Conservation (phyloP, 2,797 vertebrate genomes). For the Zonotrichia albicollis region DNA sequence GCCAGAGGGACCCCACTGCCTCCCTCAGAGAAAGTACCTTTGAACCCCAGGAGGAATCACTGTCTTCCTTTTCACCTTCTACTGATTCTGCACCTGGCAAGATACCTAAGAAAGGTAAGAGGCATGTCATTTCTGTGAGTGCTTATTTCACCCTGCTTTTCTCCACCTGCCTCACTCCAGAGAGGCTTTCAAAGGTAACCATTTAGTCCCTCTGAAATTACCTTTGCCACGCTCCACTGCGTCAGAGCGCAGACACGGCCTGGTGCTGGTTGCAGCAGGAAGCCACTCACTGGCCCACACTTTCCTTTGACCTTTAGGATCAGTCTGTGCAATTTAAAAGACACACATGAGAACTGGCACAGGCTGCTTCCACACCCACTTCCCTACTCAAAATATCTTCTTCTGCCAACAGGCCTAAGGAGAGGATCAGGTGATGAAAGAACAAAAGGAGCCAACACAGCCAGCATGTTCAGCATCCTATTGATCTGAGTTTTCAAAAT, state of each 20-base stretch:
- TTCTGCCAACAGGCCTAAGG: too few species aligned
- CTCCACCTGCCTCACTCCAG: too few species aligned
- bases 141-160: neutral
- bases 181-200: neutral
- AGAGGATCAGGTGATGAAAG: neutral
- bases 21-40: neutral
- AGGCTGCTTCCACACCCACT: neutral
- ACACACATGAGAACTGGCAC: fast-evolving
- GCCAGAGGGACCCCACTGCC: too few species aligned
- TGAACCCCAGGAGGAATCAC: neutral
- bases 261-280: neutral
- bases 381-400: neutral
- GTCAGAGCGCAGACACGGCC: fast-evolving
- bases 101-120: neutral
- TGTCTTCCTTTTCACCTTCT: neutral
- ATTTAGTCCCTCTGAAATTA: neutral
- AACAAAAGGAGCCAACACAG: neutral
- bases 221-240: fast-evolving
- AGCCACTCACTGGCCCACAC: fast-evolving
- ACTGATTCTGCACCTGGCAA: neutral
- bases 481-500: neutral
- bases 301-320: neutral
- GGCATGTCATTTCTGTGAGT: fast-evolving
- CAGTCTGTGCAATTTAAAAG: neutral
- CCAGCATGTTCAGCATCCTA: fast-evolving